Base-by-base conservation (phyloP, 2,888 invertebrate genomes). In the Stenoptilia bipunctidactyla region DNA sequence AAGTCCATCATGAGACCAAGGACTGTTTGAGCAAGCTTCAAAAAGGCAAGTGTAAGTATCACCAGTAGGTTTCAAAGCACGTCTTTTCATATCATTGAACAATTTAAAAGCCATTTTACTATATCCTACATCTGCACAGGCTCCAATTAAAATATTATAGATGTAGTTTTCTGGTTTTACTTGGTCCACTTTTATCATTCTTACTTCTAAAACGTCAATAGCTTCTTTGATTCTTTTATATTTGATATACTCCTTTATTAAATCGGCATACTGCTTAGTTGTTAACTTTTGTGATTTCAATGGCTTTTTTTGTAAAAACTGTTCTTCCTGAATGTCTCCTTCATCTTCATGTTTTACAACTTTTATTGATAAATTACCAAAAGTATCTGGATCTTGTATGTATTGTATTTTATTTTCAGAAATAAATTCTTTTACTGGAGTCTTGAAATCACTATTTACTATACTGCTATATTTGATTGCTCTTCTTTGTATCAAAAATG, bases 1-100 rank as follows among this genome's bases (percentile, higher is more conserved):
- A 30, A 96, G 65, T 0, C 92, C 94, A 66, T 91, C 88, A 35
- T 75, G 64, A 1, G 83, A 72, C 72, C 87, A 87, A 0, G 92
- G 91, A 42, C 91, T 91, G 63, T 93, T 92, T 0, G 94, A 89
- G 68, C 96, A 97, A 1, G 94, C 92, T 74, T 95, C 93, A 61
- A 98, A 92, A 15, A 98, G 80, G 44, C 92, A 91, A 0, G 95
- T 95, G 56, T 94, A 95, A 0, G 92, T 91, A 13, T 91, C 89
- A 0, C 86, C 88, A 15, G 89, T 90, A 0, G 90, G 88, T 47
- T 83, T 79, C 0, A 95, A 62, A 0, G 87, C 89, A 34, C 90
- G 79, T 57, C 89, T 88, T 56, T 92, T 93, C 93, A 97, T 93
- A 64, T 91, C 87, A 55, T 90, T 92, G 56, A 87, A 96, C 1